Percentiles rank a stretch among this genome's conserved stretches.
phyloP scores from a whole-genome alignment of 1,140 invertebrate species.

The Matsumurasca onukii region DNA sequence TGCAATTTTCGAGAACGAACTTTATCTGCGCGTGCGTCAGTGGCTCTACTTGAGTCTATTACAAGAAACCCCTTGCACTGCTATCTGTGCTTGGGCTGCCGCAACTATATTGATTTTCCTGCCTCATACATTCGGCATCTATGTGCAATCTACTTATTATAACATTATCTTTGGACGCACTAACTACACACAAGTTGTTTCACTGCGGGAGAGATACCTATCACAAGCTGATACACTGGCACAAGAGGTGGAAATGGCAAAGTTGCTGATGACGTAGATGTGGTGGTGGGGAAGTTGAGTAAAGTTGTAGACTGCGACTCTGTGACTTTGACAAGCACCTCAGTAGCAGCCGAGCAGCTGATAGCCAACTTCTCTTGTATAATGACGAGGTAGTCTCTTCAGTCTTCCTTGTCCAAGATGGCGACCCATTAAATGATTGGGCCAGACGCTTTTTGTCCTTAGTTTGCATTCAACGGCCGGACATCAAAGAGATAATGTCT shows the following conservation, averaged over 20 bases:
- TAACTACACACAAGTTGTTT: not conserved
- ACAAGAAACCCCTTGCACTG: not conserved
- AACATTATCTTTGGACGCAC: not conserved
- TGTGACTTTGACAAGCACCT: too few relatives aligned
- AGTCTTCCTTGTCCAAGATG: too few relatives aligned
- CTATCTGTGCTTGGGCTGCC: not conserved
- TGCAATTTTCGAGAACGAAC: too few relatives aligned
- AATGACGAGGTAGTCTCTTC: too few relatives aligned
- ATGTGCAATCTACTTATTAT: not conserved
- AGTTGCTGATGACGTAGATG: too few relatives aligned
- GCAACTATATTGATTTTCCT: too few relatives aligned
- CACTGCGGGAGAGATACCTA: not conserved
- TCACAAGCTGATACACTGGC: not conserved
- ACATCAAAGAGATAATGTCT: not conserved
- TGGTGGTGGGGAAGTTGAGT: too few relatives aligned
- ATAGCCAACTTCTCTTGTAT: too few relatives aligned
- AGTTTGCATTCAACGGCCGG: not conserved
- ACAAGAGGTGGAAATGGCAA: not conserved
- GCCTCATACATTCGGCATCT: not conserved
- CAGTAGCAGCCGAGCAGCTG: too few relatives aligned
- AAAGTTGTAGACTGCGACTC: too few relatives aligned
- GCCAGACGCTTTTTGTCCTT: not conserved
- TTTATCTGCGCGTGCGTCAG: too few relatives aligned
- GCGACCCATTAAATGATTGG: not conserved
- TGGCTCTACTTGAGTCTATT: too few relatives aligned